phyloP scores from a whole-genome alignment of 1,140 invertebrate genomes.

The Radopholus similis region DNA sequence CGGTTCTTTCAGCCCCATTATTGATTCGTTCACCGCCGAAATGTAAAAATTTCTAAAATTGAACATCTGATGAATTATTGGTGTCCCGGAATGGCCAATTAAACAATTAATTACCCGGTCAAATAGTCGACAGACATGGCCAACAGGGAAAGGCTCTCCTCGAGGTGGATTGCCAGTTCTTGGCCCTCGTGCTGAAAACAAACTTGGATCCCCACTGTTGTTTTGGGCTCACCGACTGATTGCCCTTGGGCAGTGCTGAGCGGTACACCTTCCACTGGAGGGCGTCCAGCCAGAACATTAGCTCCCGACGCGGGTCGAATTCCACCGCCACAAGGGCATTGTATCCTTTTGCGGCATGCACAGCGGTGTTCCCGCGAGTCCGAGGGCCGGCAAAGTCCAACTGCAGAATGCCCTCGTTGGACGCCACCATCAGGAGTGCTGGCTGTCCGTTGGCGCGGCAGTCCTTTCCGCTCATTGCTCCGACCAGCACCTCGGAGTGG shows the following conservation, averaged over 20 bases:
- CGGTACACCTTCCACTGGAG: conserved; percentile 39
- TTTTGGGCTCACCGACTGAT: conserved; percentile 47
- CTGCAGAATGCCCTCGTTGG: conserved; percentile 54
- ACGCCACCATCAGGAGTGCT: conserved; percentile 50
- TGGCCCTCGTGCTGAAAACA: conserved; percentile 57
- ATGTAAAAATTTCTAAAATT: no score
- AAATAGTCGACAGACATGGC: conserved; percentile 54
- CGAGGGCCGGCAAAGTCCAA: conserved; percentile 36
- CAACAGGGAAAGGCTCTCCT: conserved; percentile 35
- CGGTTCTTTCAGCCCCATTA: no score
- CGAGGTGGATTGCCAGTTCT: conserved; percentile 52
- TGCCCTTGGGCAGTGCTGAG: conserved; percentile 53
- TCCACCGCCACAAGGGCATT: conserved; percentile 52
- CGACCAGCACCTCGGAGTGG: conserved; percentile 55
- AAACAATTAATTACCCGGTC: conserved; percentile 44
- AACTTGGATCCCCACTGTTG: no score
- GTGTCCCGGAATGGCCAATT: no score
- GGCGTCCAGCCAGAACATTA: conserved; percentile 58
- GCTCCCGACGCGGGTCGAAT: conserved; percentile 49
- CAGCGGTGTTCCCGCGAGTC: conserved; percentile 49
- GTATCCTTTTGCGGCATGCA: conserved; percentile 25
- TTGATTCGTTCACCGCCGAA: no score
- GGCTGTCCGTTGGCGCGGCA: conserved; percentile 60
- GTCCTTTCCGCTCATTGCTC: conserved; percentile 57
- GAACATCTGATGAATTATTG: no score